Conservation (phyloP, 1,140 invertebrate genomes). For the Solenopsis fugax region DNA sequence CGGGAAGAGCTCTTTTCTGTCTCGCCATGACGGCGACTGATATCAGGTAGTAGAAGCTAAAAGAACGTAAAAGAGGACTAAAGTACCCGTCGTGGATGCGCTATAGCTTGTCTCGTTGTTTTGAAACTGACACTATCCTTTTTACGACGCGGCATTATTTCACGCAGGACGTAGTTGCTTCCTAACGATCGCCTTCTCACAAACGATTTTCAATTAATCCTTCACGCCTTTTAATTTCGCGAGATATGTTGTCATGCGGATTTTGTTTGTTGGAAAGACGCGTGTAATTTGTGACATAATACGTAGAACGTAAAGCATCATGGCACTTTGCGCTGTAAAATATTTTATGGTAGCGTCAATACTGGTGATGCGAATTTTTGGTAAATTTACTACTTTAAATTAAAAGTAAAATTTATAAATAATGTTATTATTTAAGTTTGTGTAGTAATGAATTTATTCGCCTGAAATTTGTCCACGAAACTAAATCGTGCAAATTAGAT, state of each 20-base stretch:
- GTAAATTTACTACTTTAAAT: neutral
- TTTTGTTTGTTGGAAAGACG: neutral
- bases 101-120: conserved; percentile 24
- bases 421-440: neutral
- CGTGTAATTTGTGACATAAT: neutral
- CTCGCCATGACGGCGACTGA: conserved; percentile 1
- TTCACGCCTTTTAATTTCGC: conserved; percentile 21
- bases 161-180: neutral
- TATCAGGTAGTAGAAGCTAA: conserved; percentile 28
- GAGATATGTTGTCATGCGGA: neutral
- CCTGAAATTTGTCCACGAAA: neutral
- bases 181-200: neutral
- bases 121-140: conserved; percentile 43
- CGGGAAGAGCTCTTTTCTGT: neutral
- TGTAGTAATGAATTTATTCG: neutral
- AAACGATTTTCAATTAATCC: conserved; percentile 43
- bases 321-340: neutral
- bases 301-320: neutral
- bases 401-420: conserved; percentile 10
- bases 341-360: neutral
- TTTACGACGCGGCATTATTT: conserved; percentile 26
- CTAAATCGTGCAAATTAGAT: neutral
- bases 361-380: neutral
- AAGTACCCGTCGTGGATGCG: conserved; percentile 15
- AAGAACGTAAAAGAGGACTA: conserved; percentile 36